phyloP scores from a whole-genome alignment of 2,113 vertebrate genomes.

The Oryzias woworae region DNA sequence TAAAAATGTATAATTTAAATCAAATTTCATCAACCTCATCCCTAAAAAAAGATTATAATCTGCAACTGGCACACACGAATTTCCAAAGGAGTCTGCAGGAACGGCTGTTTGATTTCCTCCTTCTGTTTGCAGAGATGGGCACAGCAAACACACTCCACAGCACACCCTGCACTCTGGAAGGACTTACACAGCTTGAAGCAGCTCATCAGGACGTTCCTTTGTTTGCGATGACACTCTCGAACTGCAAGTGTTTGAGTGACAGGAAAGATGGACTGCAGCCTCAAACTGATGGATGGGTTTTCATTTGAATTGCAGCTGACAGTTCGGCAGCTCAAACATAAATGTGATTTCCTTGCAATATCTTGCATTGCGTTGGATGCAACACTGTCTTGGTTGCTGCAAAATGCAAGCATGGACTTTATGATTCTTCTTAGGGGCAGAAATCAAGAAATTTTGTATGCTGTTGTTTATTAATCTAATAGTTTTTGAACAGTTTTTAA shows the following conservation, averaged over 20 bases:
- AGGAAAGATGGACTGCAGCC: conserved; percentile 33
- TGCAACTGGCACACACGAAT: neutral
- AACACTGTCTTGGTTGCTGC: no score
- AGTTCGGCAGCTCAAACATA: neutral
- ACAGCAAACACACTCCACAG: conserved; percentile 57
- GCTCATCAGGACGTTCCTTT: conserved; percentile 73
- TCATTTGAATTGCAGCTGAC: neutral
- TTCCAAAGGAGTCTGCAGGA: no score
- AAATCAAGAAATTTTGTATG: no score
- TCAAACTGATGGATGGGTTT: neutral
- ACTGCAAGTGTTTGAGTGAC: conserved; percentile 59
- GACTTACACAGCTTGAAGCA: conserved; percentile 79
- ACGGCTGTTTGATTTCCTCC: neutral
- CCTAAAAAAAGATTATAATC: neutral
- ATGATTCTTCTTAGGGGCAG: no score
- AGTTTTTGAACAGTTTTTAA: no score
- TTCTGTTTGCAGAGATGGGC: conserved; percentile 11
- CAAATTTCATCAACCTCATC: no score
- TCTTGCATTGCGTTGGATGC: no score
- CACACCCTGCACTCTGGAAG: conserved; percentile 44
- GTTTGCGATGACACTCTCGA: conserved; percentile 64
- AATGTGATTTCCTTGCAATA: no score
- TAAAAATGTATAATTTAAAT: no score
- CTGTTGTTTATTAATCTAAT: no score
- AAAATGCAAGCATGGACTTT: no score